Evolutionary conservation across 1,140 invertebrate species (phyloP).

Genomic region (Drosophila pachea): DNA sequence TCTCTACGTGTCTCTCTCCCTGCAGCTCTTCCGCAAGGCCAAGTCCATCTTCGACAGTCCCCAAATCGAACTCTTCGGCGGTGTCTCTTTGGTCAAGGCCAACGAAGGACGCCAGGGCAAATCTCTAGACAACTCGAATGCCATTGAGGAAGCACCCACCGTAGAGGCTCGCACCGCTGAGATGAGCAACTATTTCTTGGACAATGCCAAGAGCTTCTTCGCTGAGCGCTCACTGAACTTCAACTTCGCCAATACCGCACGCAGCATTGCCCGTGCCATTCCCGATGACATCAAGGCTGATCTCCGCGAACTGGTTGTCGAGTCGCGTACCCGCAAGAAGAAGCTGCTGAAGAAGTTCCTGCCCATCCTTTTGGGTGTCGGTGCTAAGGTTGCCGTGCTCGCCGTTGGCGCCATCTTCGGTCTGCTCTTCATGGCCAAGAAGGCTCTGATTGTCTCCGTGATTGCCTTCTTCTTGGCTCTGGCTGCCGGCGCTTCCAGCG

Average conservation of each 20-base stretch:
- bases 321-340: constrained; percentile 84
- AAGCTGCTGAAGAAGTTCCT: constrained; percentile 82
- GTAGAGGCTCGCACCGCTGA: constrained; percentile 81
- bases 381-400: constrained; percentile 82
- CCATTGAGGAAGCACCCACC: constrained; percentile 79
- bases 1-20: constrained; percentile 19
- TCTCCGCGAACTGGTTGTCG: constrained; percentile 81
- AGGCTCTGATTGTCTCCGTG: constrained; percentile 82
- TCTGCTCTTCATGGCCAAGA: constrained; percentile 83
- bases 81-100: constrained; percentile 81
- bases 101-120: constrained; percentile 77
- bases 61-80: constrained; percentile 81
- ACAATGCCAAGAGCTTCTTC: constrained; percentile 81
- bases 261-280: constrained; percentile 79
- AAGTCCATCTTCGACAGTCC: constrained; percentile 83
- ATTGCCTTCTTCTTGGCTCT: constrained; percentile 82
- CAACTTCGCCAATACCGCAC: constrained; percentile 81
- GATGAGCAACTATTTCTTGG: constrained; percentile 82
- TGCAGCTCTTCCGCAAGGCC: constrained; percentile 81
- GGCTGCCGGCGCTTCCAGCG: constrained; percentile 81
- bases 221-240: constrained; percentile 81
- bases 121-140: constrained; percentile 74
- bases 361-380: constrained; percentile 82
- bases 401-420: constrained; percentile 82
- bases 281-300: constrained; percentile 80